Conservation (phyloP, 2,888 invertebrate species). For the Coremacera marginata region DNA sequence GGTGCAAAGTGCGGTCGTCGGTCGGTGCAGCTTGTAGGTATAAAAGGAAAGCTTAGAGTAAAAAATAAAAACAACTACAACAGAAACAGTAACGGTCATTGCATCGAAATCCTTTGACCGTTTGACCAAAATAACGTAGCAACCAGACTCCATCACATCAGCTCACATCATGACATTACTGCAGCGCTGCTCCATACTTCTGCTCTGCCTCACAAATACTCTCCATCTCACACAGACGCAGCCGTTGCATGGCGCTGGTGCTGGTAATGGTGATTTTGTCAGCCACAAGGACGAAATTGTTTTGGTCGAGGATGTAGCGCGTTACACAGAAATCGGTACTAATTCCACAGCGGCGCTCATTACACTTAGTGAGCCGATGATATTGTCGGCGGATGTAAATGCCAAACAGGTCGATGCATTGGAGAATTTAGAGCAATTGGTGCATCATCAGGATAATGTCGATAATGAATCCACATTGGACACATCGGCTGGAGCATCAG, state of each 20-base stretch:
- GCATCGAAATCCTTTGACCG: neutral
- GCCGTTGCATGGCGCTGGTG: neutral
- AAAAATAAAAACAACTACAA: slow-evolving; percentile 20
- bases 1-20: neutral
- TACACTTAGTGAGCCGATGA: slow-evolving; percentile 44
- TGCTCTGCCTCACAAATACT: slow-evolving; percentile 21
- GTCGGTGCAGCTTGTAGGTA: neutral
- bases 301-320: slow-evolving; percentile 49
- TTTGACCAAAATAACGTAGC: too few species aligned
- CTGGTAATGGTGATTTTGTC: neutral
- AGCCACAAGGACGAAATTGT: slow-evolving; percentile 42
- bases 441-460: slow-evolving; percentile 30
- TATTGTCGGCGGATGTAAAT: neutral
- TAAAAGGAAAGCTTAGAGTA: neutral
- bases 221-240: neutral
- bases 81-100: slow-evolving; percentile 12
- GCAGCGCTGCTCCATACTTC: neutral
- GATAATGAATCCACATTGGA: slow-evolving; percentile 47
- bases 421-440: neutral
- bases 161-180: neutral
- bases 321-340: slow-evolving; percentile 30
- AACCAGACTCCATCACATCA: neutral
- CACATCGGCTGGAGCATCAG: slow-evolving; percentile 41
- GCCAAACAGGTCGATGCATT: neutral
- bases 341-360: slow-evolving; percentile 45